Conservation (phyloP, 1,140 invertebrate species). For the Drosophila persimilis region DNA sequence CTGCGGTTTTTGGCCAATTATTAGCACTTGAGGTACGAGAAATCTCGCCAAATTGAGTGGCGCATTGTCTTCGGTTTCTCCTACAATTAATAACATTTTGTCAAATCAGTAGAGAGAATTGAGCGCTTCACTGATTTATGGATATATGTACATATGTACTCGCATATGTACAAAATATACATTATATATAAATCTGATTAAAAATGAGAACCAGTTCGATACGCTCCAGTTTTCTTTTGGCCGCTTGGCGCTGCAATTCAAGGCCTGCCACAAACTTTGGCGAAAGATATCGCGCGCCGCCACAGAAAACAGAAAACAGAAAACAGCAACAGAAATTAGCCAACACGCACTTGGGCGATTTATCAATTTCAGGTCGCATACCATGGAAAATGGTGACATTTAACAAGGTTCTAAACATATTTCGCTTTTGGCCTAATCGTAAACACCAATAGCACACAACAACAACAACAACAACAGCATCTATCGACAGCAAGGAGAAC, state of each 20-base stretch:
- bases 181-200: constrained; percentile 30
- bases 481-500: constrained; percentile 70
- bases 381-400: constrained; percentile 66
- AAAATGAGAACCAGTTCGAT: constrained; percentile 32
- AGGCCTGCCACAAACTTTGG: not conserved
- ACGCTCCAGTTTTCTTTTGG: constrained; percentile 44
- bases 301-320: constrained; percentile 2
- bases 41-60: constrained; percentile 53
- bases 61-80: constrained; percentile 49
- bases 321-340: constrained; percentile 46
- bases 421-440: constrained; percentile 65
- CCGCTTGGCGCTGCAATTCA: constrained; percentile 43
- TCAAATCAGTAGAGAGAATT: constrained; percentile 51
- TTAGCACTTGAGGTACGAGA: constrained; percentile 66
- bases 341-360: constrained; percentile 73
- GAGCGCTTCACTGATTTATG: constrained; percentile 19
- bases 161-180: too few species aligned
- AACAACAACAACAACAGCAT: constrained; percentile 20
- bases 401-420: constrained; percentile 77
- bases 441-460: constrained; percentile 27
- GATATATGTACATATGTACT: too few species aligned
- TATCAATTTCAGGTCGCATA: constrained; percentile 78
- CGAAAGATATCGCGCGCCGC: constrained; percentile 40
- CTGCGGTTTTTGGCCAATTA: constrained; percentile 60
- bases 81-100: constrained; percentile 78